Evolutionary conservation across 2,888 invertebrate genomes (phyloP).

Genomic region (Periphyllus acericola): DNA sequence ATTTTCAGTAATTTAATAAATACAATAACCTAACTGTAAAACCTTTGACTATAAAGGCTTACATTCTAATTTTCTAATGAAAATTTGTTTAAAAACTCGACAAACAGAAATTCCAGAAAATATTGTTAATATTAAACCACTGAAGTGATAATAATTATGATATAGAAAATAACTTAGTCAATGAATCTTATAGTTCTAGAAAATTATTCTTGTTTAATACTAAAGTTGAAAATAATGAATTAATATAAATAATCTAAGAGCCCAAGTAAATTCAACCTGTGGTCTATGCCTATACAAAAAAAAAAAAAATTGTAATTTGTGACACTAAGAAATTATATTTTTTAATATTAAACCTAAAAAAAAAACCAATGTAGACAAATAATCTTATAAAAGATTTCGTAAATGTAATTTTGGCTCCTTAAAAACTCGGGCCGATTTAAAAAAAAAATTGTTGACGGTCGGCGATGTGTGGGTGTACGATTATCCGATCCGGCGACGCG

Average conservation of each 20-base stretch:
- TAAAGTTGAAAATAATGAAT: constrained; percentile 43
- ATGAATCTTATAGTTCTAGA: constrained; percentile 40
- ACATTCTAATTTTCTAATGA: constrained; percentile 51
- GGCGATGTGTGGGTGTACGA: constrained; percentile 56
- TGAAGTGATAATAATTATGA: constrained; percentile 28
- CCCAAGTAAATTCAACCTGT: constrained; percentile 47
- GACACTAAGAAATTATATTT: constrained; percentile 59
- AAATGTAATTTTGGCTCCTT: constrained; percentile 60
- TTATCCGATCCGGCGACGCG: constrained; percentile 61
- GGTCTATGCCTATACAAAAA: constrained; percentile 36
- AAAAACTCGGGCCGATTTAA: constrained; percentile 41
- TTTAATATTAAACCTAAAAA: constrained; percentile 49
- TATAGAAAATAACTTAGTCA: constrained; percentile 45
- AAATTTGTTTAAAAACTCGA: constrained; percentile 58
- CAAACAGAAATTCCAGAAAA: constrained; percentile 57
- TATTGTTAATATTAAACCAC: constrained; percentile 48
- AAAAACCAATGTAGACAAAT: constrained; percentile 55
- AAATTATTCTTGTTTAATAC: constrained; percentile 39
- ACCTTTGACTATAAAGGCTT: constrained; percentile 50
- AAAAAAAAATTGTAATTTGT: constrained; percentile 47
- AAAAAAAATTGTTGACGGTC: constrained; percentile 60
- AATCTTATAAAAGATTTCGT: constrained; percentile 55
- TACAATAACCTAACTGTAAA: constrained; percentile 54
- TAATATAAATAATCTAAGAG: constrained; percentile 33
- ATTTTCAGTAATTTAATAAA: constrained; percentile 49